These are phyloP conservation scores for Callinectes sapidus DNA, from an alignment of 2,888 invertebrate genomes.

Conservation along the genomic window DNA sequence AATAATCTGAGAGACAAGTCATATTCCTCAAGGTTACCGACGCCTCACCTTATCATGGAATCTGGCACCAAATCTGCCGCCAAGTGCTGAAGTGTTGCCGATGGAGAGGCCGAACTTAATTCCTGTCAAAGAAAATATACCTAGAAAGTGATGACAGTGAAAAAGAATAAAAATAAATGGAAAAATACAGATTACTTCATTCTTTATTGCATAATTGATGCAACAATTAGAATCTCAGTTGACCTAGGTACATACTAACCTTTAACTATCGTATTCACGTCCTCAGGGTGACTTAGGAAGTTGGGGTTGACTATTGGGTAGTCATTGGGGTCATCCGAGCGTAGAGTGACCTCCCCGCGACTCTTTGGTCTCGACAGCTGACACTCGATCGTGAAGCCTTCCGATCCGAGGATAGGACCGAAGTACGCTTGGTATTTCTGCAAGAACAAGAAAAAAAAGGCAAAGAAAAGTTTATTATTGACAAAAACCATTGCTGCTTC, in stretches of 20 bases:
- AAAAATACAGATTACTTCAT: not conserved
- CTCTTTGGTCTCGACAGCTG: constrained; percentile 8
- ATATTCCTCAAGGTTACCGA: not conserved
- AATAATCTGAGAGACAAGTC: not conserved
- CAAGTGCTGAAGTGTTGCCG: constrained; percentile 45
- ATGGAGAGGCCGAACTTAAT: constrained; percentile 54
- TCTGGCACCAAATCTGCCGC: constrained; percentile 44
- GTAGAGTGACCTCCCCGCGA: not conserved
- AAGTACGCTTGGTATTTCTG: not conserved
- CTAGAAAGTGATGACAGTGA: not conserved
- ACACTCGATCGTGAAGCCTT: constrained; percentile 16
- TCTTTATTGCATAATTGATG: not conserved
- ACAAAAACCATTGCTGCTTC: not conserved
- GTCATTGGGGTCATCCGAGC: not conserved
- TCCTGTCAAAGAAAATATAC: constrained; percentile 34
- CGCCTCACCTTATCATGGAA: constrained; percentile 49
- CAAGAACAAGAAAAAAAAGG: not conserved
- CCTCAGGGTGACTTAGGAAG: constrained; percentile 23
- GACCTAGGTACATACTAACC: not conserved
- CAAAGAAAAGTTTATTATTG: not conserved
- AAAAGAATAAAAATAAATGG: too few relatives aligned
- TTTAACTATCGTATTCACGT: constrained; percentile 3
- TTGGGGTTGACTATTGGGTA: constrained; percentile 26
- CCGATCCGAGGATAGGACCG: not conserved
- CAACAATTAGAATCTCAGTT: too few relatives aligned